Evolutionary conservation across 2,797 vertebrate genomes (phyloP).

Genomic region (Acipenser oxyrinchus): DNA sequence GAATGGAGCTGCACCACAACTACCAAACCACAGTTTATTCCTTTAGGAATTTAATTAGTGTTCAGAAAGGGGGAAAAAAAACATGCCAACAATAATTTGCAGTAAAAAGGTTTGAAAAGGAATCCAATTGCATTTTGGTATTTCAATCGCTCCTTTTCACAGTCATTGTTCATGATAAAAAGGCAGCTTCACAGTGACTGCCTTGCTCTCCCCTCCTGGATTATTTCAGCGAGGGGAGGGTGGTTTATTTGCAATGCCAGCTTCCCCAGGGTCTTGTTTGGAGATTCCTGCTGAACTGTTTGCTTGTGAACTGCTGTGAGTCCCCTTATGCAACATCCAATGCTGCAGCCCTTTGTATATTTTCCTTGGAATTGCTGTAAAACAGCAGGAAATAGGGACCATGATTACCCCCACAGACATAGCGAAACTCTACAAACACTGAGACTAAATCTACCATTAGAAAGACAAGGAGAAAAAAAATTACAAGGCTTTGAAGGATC

Average conservation of each 20-base stretch:
- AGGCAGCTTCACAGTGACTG: background rate
- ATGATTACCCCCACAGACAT: conserved; percentile 7
- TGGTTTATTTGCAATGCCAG: too few species aligned
- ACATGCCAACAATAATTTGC: too few species aligned
- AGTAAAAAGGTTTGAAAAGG: too few species aligned
- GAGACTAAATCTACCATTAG: background rate
- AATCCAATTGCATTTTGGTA: background rate
- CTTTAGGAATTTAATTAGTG: too few species aligned
- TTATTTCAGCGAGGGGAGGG: too few species aligned
- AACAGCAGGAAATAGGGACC: conserved; percentile 7
- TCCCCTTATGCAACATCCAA: conserved; percentile 23
- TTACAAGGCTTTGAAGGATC: background rate
- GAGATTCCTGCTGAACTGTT: conserved; percentile 13
- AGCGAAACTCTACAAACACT: background rate
- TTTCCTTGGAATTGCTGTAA: conserved; percentile 19
- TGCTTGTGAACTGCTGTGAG: conserved; percentile 27
- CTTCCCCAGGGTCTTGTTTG: conserved; percentile 16
- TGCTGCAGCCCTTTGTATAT: conserved; percentile 19
- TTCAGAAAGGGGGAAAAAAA: too few species aligned
- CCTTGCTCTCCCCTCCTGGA: too few species aligned
- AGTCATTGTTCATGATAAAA: conserved; percentile 18
- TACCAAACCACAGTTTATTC: too few species aligned
- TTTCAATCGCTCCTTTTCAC: conserved; percentile 14
- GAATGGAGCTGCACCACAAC: too few species aligned
- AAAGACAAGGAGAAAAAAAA: background rate